A percentile compares a stretch with the other conserved stretches of the same genome.
Conservation (phyloP, 2,113 vertebrate species). For the Nothoprocta pentlandii region DNA sequence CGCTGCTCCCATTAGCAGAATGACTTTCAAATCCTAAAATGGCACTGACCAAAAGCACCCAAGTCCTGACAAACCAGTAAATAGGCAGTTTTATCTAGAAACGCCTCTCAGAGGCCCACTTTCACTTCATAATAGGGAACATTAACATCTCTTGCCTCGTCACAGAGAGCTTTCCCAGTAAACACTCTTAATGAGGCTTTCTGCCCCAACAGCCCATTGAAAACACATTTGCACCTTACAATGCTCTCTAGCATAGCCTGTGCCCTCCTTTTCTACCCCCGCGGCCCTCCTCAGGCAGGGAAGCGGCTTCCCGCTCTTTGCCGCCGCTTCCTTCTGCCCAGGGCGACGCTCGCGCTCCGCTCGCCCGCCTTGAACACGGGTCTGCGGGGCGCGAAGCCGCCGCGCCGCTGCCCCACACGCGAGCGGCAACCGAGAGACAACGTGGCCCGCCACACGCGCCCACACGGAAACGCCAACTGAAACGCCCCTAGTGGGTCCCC, state of each 20-base stretch:
- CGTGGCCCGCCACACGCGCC: accelerated
- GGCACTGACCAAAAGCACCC: not conserved
- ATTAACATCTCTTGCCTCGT: accelerated
- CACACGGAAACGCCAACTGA: too few species aligned
- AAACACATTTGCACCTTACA: accelerated
- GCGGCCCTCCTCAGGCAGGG: not conserved
- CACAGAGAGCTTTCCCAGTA: accelerated
- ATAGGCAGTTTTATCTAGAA: not conserved
- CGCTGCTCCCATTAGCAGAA: not conserved
- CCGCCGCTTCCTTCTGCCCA: not conserved
- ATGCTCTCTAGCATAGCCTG: accelerated
- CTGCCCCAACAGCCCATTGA: not conserved
- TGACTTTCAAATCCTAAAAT: not conserved
- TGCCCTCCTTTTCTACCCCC: not conserved
- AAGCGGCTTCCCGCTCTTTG: not conserved
- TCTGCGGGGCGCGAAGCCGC: accelerated
- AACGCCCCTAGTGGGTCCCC: too few species aligned
- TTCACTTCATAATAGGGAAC: not conserved
- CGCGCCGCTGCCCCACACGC: not conserved
- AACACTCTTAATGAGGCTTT: accelerated
- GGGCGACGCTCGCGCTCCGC: accelerated
- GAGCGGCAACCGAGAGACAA: accelerated
- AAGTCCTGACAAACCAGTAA: not conserved
- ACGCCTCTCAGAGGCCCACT: accelerated
- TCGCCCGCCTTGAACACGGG: accelerated